Conservation (phyloP, 2,888 invertebrate genomes). For the Proisotoma minuta region DNA sequence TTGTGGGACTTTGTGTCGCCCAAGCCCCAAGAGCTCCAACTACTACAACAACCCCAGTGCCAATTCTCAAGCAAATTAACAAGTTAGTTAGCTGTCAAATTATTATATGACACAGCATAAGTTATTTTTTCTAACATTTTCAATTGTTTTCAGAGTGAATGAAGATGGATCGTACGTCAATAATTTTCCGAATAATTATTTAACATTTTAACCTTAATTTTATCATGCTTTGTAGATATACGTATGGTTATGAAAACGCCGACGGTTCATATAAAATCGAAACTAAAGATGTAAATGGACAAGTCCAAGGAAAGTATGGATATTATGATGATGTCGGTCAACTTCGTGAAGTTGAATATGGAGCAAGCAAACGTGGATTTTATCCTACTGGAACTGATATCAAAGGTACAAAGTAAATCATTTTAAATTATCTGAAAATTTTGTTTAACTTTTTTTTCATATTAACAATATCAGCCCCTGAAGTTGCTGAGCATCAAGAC, state of each 20-base stretch:
- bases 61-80: slow-evolving; percentile 77
- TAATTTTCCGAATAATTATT: too few relatives aligned
- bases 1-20: slow-evolving; percentile 27
- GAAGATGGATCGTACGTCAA: slow-evolving; percentile 66
- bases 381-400: slow-evolving; percentile 81
- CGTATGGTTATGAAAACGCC: slow-evolving; percentile 42
- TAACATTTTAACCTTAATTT: neutral
- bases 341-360: slow-evolving; percentile 78
- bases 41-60: slow-evolving; percentile 63
- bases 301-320: slow-evolving; percentile 84
- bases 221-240: neutral
- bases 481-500: slow-evolving; percentile 17
- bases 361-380: slow-evolving; percentile 74
- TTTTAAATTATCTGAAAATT: neutral
- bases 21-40: slow-evolving; percentile 17
- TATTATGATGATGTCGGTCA: slow-evolving; percentile 75
- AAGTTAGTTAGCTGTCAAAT: slow-evolving; percentile 36
- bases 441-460: too few relatives aligned
- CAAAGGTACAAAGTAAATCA: too few relatives aligned
- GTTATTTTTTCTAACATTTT: too few relatives aligned
- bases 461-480: too few relatives aligned
- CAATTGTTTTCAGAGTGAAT: slow-evolving; percentile 70
- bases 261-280: slow-evolving; percentile 74
- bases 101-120: too few relatives aligned
- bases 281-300: slow-evolving; percentile 76